These are phyloP conservation scores for Seriola quinqueradiata DNA, from an alignment of 2,113 vertebrate species.

Conservation along the genomic window DNA sequence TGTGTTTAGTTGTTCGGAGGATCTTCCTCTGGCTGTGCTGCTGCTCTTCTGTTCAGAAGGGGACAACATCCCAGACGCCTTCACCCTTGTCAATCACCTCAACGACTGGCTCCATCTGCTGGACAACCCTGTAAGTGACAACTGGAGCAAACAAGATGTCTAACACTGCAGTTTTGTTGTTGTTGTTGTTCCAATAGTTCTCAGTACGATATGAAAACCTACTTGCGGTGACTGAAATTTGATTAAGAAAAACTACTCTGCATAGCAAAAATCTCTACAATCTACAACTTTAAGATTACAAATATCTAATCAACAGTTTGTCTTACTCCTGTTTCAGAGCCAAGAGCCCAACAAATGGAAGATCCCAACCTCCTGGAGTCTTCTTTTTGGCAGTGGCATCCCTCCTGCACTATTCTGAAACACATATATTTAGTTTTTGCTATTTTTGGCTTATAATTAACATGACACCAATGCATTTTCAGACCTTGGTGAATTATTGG, in stretches of 20 bases:
- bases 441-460: constrained; percentile 3
- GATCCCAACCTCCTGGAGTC: constrained; percentile 92
- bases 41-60: constrained; percentile 97
- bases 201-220: not conserved
- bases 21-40: constrained; percentile 89
- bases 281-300: not conserved
- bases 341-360: constrained; percentile 86
- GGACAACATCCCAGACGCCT: constrained; percentile 95
- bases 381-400: constrained; percentile 93
- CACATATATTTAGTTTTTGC: not conserved
- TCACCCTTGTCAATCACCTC: constrained; percentile 90
- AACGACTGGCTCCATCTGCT: constrained; percentile 94
- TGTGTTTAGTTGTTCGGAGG: constrained; percentile 87
- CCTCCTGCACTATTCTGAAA: constrained; percentile 93
- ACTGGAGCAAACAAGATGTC: not conserved
- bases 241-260: not conserved
- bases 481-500: not conserved
- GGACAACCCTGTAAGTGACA: constrained; percentile 87
- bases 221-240: not conserved
- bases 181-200: not conserved
- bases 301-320: not conserved
- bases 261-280: not conserved
- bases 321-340: constrained; percentile 56
- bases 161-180: not conserved
- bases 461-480: not conserved